These are phyloP conservation scores for Silurus lanzhouensis DNA, from an alignment of 2,797 vertebrate species.

Conservation along the genomic window DNA sequence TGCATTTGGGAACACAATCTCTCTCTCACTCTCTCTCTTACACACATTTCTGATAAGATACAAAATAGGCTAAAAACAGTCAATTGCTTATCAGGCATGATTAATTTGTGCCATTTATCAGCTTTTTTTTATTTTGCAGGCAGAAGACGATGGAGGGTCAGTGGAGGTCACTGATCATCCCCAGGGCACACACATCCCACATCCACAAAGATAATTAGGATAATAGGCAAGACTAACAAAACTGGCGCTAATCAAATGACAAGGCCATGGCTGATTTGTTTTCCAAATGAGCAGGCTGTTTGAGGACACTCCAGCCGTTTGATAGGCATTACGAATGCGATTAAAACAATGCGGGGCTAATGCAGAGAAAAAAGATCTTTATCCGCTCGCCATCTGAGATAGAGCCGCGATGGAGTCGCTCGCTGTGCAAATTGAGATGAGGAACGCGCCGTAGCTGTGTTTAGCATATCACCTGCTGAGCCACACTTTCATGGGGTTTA, in stretches of 20 bases:
- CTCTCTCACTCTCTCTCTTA: neutral
- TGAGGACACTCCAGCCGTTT: constrained; percentile 68
- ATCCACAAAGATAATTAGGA: constrained; percentile 65
- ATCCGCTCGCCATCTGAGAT: constrained; percentile 51
- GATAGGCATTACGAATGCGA: constrained; percentile 76
- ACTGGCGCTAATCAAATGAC: constrained; percentile 72
- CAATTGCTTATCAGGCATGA: constrained; percentile 24
- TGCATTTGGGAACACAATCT: constrained; percentile 34
- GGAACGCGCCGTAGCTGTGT: constrained; percentile 31
- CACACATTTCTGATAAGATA: constrained; percentile 24
- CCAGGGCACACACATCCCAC: constrained; percentile 33
- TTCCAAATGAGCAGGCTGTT: constrained; percentile 70
- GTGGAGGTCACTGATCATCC: constrained; percentile 49
- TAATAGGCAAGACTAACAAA: constrained; percentile 71
- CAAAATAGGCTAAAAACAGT: constrained; percentile 25
- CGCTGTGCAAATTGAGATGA: constrained; percentile 46
- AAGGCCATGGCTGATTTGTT: constrained; percentile 71
- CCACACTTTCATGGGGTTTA: constrained; percentile 40
- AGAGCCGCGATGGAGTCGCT: constrained; percentile 17
- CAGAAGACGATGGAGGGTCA: constrained; percentile 33
- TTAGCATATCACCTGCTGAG: constrained; percentile 50
- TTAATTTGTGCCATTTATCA: constrained; percentile 40
- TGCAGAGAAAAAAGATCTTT: constrained; percentile 62
- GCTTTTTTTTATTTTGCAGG: constrained; percentile 39
- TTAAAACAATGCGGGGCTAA: constrained; percentile 69